A percentile compares a stretch with the other conserved stretches of the same genome.
Evolutionary conservation across 2,113 vertebrate species (phyloP).

Genomic region (Menura novaehollandiae): DNA sequence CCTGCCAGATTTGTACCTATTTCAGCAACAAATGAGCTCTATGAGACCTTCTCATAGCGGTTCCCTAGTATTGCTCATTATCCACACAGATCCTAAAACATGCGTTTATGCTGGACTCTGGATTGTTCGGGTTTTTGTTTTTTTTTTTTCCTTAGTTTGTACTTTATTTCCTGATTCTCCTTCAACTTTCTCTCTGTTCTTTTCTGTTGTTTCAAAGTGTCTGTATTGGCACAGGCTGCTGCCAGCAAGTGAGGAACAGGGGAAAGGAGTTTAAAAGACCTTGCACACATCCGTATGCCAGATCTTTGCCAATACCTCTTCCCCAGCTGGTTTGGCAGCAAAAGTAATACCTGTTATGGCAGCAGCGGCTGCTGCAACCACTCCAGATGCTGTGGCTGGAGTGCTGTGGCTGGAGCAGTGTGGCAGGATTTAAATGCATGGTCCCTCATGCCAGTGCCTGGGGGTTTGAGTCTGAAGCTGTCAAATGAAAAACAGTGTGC

Average conservation of each 20-base stretch:
- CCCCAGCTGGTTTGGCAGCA: background rate
- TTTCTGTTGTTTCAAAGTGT: background rate
- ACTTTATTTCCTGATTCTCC: background rate
- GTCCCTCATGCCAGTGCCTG: background rate
- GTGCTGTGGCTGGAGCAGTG: background rate
- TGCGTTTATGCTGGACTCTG: background rate
- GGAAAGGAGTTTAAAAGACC: background rate
- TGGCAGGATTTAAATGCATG: background rate
- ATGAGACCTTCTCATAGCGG: background rate
- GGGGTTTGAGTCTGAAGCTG: background rate
- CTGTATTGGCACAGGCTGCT: background rate
- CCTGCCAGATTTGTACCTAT: background rate
- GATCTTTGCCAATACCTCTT: slow-evolving; percentile 14
- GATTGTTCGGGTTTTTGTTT: background rate
- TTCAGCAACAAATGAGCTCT: background rate
- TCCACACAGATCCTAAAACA: background rate
- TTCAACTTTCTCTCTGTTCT: background rate
- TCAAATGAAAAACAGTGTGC: background rate
- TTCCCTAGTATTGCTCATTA: background rate
- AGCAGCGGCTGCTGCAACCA: background rate
- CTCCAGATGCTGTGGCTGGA: background rate
- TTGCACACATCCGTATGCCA: background rate
- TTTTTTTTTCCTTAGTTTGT: background rate
- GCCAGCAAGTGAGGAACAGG: background rate
- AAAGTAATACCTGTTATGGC: background rate